Conservation (phyloP, 2,888 invertebrate genomes). For the Hypsopygia costalis region DNA sequence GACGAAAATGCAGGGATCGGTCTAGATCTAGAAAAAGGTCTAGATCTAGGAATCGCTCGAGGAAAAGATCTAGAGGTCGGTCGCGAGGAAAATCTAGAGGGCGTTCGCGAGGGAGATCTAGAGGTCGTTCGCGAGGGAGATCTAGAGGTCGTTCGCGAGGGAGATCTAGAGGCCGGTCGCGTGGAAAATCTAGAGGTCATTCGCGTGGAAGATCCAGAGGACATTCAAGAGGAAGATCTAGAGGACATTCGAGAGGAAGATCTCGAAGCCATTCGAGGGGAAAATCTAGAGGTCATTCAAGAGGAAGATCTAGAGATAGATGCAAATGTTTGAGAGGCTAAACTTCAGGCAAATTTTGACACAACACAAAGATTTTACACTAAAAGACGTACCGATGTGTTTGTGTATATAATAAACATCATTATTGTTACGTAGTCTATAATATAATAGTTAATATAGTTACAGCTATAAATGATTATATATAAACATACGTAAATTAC, state of each 20-base stretch:
- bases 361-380: too few species aligned
- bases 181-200: constrained; percentile 1
- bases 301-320: constrained; percentile 1
- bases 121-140: constrained; percentile 1
- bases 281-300: constrained; percentile 2
- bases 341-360: too few species aligned
- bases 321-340: too few species aligned
- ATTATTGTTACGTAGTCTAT: too few species aligned
- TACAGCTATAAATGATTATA: too few species aligned
- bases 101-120: constrained; percentile 1
- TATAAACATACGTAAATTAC: too few species aligned
- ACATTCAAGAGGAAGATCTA: not conserved
- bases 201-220: constrained; percentile 5
- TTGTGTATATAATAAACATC: too few species aligned
- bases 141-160: not conserved
- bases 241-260: not conserved
- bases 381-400: constrained; percentile 1
- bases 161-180: constrained; percentile 3
- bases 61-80: constrained; percentile 8
- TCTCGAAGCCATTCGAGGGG: not conserved
- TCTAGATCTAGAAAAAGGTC: too few species aligned
- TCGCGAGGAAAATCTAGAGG: constrained; percentile 12
- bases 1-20: not conserved
- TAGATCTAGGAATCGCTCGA: constrained; percentile 4
- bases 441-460: too few species aligned